Evolutionary conservation across 2,797 vertebrate species (phyloP), one percentile per base, ranked within the genome.

Genomic region (Rhinogobio ventralis): DNA sequence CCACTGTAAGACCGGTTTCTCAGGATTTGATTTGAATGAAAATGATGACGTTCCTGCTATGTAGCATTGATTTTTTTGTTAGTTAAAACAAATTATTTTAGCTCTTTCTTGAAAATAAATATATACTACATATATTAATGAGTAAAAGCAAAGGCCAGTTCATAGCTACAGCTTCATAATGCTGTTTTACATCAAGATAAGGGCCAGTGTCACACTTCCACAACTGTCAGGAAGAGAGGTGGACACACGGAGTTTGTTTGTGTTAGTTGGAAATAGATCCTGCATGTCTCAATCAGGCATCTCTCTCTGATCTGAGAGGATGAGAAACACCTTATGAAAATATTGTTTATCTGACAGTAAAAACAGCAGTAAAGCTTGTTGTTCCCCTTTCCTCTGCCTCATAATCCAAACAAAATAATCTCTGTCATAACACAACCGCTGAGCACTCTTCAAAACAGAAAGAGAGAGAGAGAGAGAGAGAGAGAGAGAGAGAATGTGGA

Each of bases 301-400:
- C 82, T 76, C 75, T 76, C 84, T 80, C 86, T 82, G 86, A 90
- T 86, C 83, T 66, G 46, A 91, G 89, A 92, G 90, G 86, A 91
- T 90, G 92, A 93, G 92, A 92, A 94, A 93, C 91, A 92, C 90
- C 91, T 87, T 89, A 78, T 71, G 86, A 94, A 94, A 94, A 94
- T 94, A 94, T 95, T 95, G 91, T 94, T 89, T 77, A 91, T 92
- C 80, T 89, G 89, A 90, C 93, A 83, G 82, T 87, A 85, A 86
- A 89, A 89, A 88, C 90, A 88, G 86, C 62, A 64, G 74, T 46
- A 76, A 72, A 81, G 80, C 75, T 87, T 90, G 88, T 86, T 90
- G 85, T 89, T 90, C 83, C 86, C 78, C 83, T 90, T 86, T 75
- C 81, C 68, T 82, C 81, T 87, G 85, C 79, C 83, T 89, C 83